A percentile compares a stretch with the other conserved stretches of the same genome.
Conservation (phyloP, 2,888 invertebrate species). For the Melikaiella ostensackeni region DNA sequence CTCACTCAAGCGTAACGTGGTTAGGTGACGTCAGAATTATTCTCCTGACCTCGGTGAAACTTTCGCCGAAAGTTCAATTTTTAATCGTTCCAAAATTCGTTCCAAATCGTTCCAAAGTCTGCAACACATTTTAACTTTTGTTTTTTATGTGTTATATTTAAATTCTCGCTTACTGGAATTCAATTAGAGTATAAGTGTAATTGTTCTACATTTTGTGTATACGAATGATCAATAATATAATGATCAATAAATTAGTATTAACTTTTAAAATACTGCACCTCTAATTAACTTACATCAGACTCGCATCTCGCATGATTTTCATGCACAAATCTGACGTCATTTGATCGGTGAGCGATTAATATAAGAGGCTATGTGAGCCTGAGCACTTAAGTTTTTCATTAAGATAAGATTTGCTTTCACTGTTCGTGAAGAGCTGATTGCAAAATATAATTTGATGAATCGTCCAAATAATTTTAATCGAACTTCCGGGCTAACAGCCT, state of each 20-base stretch:
- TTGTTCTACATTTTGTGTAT: too few relatives aligned
- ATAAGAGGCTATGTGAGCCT: neutral
- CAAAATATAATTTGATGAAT: neutral
- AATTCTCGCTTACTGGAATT: too few relatives aligned
- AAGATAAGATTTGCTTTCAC: neutral
- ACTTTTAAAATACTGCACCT: neutral
- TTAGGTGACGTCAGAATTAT: too few relatives aligned
- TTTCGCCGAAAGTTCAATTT: too few relatives aligned
- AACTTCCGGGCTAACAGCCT: slow-evolving; percentile 19
- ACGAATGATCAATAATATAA: neutral
- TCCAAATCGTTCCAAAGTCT: too few relatives aligned
- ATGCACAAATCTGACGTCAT: slow-evolving; percentile 1
- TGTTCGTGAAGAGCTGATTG: neutral
- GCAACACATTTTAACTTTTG: too few relatives aligned
- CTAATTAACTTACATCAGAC: neutral
- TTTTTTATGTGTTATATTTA: too few relatives aligned
- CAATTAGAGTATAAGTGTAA: too few relatives aligned
- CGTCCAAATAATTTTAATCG: neutral
- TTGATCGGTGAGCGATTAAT: neutral
- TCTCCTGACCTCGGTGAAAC: too few relatives aligned
- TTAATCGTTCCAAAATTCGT: too few relatives aligned
- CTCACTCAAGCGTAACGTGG: too few relatives aligned
- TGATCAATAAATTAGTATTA: neutral
- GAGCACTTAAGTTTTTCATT: neutral
- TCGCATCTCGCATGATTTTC: neutral